Conservation (phyloP, 2,113 vertebrate genomes). For the Osmerus mordax region DNA sequence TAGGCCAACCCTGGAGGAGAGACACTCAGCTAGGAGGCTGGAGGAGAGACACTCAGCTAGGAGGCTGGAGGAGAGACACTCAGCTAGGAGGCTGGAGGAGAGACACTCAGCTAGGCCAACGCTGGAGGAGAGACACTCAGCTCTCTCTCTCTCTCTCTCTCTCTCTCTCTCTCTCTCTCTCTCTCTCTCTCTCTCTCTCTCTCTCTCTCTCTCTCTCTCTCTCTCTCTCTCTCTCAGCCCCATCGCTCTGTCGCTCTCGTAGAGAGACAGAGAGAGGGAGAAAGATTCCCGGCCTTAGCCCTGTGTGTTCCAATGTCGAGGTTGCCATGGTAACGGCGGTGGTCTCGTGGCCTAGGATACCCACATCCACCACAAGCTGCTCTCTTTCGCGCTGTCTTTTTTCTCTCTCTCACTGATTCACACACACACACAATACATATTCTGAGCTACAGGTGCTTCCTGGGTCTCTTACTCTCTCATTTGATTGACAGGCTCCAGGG, state of each 20-base stretch:
- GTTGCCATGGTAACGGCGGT: slow-evolving; percentile 65
- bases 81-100: no score
- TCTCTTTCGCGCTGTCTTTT: slow-evolving; percentile 3
- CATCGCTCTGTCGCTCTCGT: background rate
- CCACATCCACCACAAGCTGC: slow-evolving; percentile 11
- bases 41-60: no score
- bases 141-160: slow-evolving; percentile 1
- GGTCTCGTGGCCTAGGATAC: slow-evolving; percentile 62
- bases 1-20: no score
- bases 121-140: no score
- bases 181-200: slow-evolving; percentile 3
- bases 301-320: slow-evolving; percentile 57
- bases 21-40: no score
- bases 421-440: slow-evolving; percentile 51
- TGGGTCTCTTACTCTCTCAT: slow-evolving; percentile 59
- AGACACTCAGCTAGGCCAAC: no score
- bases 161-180: slow-evolving; percentile 2
- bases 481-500: slow-evolving; percentile 71
- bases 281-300: slow-evolving; percentile 60
- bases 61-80: no score
- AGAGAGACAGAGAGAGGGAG: background rate
- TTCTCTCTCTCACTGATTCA: slow-evolving; percentile 6
- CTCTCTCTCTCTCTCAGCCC: background rate
- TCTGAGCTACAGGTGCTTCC: slow-evolving; percentile 69
- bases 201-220: slow-evolving; percentile 35